Evolutionary conservation across 2,797 vertebrate species (phyloP).

Genomic region (Muraenolepis orangiensis): DNA sequence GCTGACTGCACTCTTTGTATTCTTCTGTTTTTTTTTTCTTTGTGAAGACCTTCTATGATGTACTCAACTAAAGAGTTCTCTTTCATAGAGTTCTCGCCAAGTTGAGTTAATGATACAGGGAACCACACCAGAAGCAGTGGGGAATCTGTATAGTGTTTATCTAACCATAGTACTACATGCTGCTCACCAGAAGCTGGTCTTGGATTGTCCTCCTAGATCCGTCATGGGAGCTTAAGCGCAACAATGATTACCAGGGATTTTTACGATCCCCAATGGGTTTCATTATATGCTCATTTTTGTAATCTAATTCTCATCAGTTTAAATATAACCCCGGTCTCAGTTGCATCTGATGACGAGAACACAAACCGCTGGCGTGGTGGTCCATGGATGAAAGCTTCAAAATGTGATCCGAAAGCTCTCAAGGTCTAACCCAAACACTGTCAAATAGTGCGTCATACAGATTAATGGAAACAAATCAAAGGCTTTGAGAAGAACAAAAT

Average conservation of each 20-base stretch:
- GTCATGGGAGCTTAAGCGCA: conserved; percentile 19
- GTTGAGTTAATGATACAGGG: conserved; percentile 15
- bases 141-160: conserved; percentile 28
- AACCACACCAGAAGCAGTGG: conserved; percentile 20
- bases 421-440: neutral
- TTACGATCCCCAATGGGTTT: neutral
- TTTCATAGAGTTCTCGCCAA: conserved; percentile 13
- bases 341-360: neutral
- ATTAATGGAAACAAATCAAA: neutral
- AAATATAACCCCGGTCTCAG: neutral
- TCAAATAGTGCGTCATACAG: neutral
- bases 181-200: conserved; percentile 2
- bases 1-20: conserved; percentile 39
- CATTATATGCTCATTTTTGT: neutral
- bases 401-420: neutral
- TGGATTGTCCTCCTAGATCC: conserved; percentile 24
- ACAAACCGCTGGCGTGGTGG: neutral
- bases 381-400: conserved; percentile 26
- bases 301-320: neutral
- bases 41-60: conserved; percentile 12
- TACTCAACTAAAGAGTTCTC: conserved; percentile 1
- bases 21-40: conserved; percentile 24
- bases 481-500: neutral
- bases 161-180: conserved; percentile 6
- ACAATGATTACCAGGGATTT: neutral